Base-by-base conservation (phyloP, 2,113 vertebrate genomes). In the Gadus macrocephalus region DNA sequence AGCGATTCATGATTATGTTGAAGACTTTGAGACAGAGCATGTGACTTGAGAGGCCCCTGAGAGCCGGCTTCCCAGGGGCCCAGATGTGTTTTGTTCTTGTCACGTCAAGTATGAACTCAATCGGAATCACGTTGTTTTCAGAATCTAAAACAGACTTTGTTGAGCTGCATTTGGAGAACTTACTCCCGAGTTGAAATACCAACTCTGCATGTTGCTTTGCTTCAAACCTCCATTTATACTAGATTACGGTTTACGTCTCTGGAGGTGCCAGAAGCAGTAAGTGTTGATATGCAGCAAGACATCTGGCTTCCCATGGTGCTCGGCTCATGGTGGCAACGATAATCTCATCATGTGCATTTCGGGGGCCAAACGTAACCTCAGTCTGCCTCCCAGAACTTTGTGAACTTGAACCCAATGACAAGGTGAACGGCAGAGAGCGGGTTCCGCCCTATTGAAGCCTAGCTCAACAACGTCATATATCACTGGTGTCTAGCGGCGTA, bases 361-460 rank as follows among this genome's bases (percentile, higher is more conserved):
- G 14, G 14, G 15, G 28, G 28, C 17, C 55, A 31, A 28, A 58
- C 9, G 15, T 6, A n/a, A 28, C 5, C 61, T 4, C 56, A 60
- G 28, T 27, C 28, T 38, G 28, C 14, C 62, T 78, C 62, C 77
- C 2, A 62, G 11, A 58, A 58, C n/a, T 17, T 3, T 17, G 55
- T 56, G 4, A 16, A 56, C 55, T 56, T 55, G 17, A 73, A 78
- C 42, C 53, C 38, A 22, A 64, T 61, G n/a, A 31, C 42, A 49
- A 49, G 70, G 53, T 35, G 20, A 78, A 67, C n/a, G 11, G 60
- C 55, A 6, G 1, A 69, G 63, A 61, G 68, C 67, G 81, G 78
- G 66, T 82, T 60, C 16, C 67, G 73, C 55, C 77, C 78, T 69
- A 9, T 49, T 81, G 77, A 86, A 80, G 62, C 69, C 35, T 3